Base-by-base conservation (phyloP, 2,797 vertebrate genomes). In the Valencia hispanica region DNA sequence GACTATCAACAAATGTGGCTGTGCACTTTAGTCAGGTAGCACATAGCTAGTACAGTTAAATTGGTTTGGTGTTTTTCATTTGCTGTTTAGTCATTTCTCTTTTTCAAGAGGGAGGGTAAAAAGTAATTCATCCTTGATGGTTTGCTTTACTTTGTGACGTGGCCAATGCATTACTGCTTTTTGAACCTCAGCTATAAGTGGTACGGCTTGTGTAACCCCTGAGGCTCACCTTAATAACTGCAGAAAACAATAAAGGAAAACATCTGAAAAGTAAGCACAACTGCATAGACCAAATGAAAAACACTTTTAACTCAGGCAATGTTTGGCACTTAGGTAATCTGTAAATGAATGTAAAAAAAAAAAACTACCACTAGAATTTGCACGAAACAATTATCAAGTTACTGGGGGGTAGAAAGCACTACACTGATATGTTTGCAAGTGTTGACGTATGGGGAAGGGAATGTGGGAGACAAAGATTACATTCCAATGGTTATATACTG, bases 311-410 rank as follows among this genome's bases (percentile, higher is more conserved):
- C 43, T 15, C 41, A 41, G 75, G 68, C 53, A 50, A 63, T 34
- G 25, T 39, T 61, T 39, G 25, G 15, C 30, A 45, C 41, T 20
- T 8, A 69, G 74, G 27, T 70, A 25, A 20, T 70, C 43, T 39
- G 32, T 48, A 12, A n/a, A 61, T 70, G 32, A n/a, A 77, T 61
- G 32, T 50, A 43, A 12, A 6, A 45, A 14, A 12, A 45, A 43
- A 55, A n/a, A 76, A 43, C 18, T 25, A 34, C 30, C 43, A 30
- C 11, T 50, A 7, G 5, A n/a, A 1, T 3, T 20, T 25, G 25
- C 53, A 68, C 47, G 57, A 55, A 59, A 17, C 12, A 76, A 76
- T 9, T n/a, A 34, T 69, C 41, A n/a, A 25, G 50, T 69, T 57
- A 17, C 50, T 25, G 43, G 14, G 18, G 45, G 45, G 45, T 17